A percentile compares a stretch with the other conserved stretches of the same genome.
Conservation (phyloP, 2,113 vertebrate species). For the Tamias sibiricus region DNA sequence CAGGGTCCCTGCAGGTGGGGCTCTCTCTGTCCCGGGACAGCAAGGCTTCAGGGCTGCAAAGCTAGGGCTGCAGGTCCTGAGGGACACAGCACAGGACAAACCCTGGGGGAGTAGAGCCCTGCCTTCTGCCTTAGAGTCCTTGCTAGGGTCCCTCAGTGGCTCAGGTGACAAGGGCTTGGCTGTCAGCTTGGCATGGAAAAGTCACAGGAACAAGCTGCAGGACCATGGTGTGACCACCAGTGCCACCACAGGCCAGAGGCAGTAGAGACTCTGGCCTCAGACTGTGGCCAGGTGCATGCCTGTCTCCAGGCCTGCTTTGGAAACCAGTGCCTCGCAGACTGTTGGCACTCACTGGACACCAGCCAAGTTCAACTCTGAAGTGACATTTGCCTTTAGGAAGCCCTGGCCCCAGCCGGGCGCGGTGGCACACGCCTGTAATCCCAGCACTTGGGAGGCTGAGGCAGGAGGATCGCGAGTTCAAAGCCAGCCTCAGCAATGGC, state of each 20-base stretch:
- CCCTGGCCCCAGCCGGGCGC: fast-evolving
- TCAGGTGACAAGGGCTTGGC: fast-evolving
- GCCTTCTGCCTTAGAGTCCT: too few relatives aligned
- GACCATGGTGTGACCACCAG: neutral
- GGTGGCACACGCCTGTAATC: too few relatives aligned
- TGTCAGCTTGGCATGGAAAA: fast-evolving
- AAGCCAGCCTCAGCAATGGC: too few relatives aligned
- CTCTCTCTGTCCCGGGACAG: too few relatives aligned
- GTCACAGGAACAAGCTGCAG: neutral
- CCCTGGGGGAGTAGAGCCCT: fast-evolving
- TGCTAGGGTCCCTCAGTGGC: fast-evolving
- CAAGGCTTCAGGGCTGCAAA: neutral
- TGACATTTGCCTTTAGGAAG: fast-evolving
- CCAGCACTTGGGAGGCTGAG: too few relatives aligned
- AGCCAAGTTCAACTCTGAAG: neutral
- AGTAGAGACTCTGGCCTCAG: too few relatives aligned
- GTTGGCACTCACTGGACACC: fast-evolving
- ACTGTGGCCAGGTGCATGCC: neutral
- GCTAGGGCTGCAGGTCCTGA: fast-evolving
- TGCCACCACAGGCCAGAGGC: too few relatives aligned
- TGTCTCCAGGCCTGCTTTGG: neutral
- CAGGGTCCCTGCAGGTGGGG: neutral
- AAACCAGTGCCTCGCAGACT: fast-evolving
- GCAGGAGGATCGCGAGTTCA: too few relatives aligned
- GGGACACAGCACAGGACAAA: neutral